A percentile compares a stretch with the other conserved stretches of the same genome.
phyloP scores from a whole-genome alignment of 2,888 invertebrate species.

The Caenorhabditis parvicauda region DNA sequence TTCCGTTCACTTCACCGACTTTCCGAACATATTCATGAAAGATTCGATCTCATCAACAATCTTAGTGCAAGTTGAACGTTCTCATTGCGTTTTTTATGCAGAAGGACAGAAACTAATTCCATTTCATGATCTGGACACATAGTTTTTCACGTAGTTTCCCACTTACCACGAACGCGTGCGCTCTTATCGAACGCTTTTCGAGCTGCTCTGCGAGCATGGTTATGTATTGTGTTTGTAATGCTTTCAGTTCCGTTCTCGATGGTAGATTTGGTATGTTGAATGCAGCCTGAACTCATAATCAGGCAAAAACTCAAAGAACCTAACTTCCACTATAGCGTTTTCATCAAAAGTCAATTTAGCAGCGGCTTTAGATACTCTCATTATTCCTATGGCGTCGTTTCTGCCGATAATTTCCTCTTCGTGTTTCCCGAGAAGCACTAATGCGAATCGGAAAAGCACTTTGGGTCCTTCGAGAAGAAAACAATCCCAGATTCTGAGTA shows the following conservation, averaged over 20 bases:
- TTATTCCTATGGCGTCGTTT: constrained; percentile 66
- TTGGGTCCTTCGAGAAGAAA: constrained; percentile 69
- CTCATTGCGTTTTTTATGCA: no score
- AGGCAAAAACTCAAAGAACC: not conserved
- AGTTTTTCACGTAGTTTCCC: not conserved
- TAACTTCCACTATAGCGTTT: constrained; percentile 66
- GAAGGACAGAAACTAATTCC: not conserved
- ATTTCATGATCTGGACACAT: not conserved
- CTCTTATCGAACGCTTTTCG: constrained; percentile 15
- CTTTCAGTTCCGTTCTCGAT: constrained; percentile 18
- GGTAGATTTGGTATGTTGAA: constrained; percentile 18
- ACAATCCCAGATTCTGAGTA: constrained; percentile 68
- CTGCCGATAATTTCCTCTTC: constrained; percentile 36
- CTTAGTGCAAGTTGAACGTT: no score
- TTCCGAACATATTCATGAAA: no score
- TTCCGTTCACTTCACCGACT: no score
- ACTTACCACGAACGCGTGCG: constrained; percentile 27
- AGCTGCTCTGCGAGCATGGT: constrained; percentile 16
- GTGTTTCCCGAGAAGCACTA: constrained; percentile 33
- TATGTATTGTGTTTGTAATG: constrained; percentile 21
- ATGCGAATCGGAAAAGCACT: constrained; percentile 67
- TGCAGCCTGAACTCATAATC: constrained; percentile 15
- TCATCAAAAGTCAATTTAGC: constrained; percentile 66
- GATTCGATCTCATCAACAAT: no score
- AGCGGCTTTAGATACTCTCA: constrained; percentile 67